Base-by-base conservation (phyloP, 2,797 vertebrate genomes). In the Crocodylus rhombifer region DNA sequence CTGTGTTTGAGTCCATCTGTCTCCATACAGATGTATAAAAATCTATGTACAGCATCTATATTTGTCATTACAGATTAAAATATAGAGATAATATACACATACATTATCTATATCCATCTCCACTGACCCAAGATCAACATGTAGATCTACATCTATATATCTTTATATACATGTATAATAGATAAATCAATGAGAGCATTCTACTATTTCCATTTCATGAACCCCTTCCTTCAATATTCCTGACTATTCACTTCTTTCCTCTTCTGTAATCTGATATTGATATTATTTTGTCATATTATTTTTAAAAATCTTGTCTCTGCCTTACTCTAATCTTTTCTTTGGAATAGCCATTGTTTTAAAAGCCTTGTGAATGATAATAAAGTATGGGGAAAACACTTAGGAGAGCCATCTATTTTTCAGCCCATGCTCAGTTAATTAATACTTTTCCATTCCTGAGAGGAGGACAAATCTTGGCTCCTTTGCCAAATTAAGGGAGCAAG, bases 381-480 rank as follows among this genome's bases (percentile, higher is more conserved):
- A 97, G 91, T 82, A 90, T 67, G 67, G 81, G 74, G 76, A 91
- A 86, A 95, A 95, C 95, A 95, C 94, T 97, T 97, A 96, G 81
- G 86, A 95, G 94, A 93, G 88, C 75, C 86, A 96, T 96, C 84
- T 84, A 94, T 97, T 96, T 92, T 94, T 89, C 92, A 86, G 81
- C 92, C 94, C 13, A 21, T 95, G 92, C 87, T 92, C 90, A 84
- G 87, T 93, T 97, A 97, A 96, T 97, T 97, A 97, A 96, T 97
- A 96, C 92, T 87, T 77, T 57, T 82, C 25, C 79, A 1, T 95
- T 92, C 95, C 96, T 92, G 61, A 84, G 95, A 94, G 95, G 65
- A 95, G 89, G 83, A 96, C 94, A 97, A 96, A 96, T 97, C 94
- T 91, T 61, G 76, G 93, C 92, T 97, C 92, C 93, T 94, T 92